Evolutionary conservation across 1,140 invertebrate genomes (phyloP).

Genomic region (silkworm (Bombyx mori)): DNA sequence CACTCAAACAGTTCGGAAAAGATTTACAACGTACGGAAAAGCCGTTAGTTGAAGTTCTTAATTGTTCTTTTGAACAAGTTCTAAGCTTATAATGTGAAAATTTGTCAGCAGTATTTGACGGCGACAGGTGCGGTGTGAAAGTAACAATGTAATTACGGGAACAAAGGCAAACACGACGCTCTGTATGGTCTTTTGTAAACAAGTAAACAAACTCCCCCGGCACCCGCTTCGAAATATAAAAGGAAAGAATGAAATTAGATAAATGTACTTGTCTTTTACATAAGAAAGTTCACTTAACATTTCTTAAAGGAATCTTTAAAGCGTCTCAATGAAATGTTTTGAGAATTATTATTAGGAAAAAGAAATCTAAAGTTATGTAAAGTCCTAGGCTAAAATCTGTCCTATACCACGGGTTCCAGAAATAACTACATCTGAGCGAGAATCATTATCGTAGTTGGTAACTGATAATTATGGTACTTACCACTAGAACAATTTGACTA

Average conservation of each 20-base stretch:
- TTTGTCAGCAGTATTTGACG: constrained; percentile 20
- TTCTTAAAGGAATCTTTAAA: too few relatives aligned
- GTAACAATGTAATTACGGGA: constrained; percentile 35
- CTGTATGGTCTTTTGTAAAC: constrained; percentile 27
- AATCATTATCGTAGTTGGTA: too few relatives aligned
- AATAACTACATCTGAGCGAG: too few relatives aligned
- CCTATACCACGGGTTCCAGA: too few relatives aligned
- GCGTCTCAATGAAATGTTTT: too few relatives aligned
- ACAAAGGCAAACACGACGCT: constrained; percentile 26
- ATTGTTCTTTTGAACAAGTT: constrained; percentile 10
- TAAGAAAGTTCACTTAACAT: too few relatives aligned
- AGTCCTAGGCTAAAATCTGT: too few relatives aligned
- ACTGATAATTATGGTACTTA: too few relatives aligned
- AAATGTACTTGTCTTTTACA: neutral
- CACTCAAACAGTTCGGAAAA: too few relatives aligned
- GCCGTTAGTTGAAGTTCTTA: constrained; percentile 9
- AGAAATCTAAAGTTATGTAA: too few relatives aligned
- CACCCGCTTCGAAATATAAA: neutral
- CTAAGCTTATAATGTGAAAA: constrained; percentile 19
- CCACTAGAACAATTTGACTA: too few relatives aligned
- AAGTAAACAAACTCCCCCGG: constrained; percentile 22
- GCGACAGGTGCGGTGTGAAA: constrained; percentile 28
- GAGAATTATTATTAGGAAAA: too few relatives aligned
- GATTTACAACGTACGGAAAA: constrained; percentile 4
- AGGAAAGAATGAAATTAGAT: neutral